These are phyloP conservation scores for Hedychridium roseum DNA, from an alignment of 2,888 invertebrate genomes.

Conservation along the genomic window DNA sequence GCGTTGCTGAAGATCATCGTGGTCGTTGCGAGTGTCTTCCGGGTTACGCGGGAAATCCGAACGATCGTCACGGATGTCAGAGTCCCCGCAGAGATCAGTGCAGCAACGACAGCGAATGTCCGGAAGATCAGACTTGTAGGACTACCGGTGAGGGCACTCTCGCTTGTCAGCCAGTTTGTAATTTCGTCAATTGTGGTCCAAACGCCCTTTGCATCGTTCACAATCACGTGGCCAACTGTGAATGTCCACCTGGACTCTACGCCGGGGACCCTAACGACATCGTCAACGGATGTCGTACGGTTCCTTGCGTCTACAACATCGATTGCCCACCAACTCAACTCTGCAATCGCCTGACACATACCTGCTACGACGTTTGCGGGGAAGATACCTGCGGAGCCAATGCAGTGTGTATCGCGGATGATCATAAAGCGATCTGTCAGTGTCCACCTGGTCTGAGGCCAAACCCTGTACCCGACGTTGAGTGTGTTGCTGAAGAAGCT, in stretches of 20 bases:
- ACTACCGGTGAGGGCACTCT: constrained; percentile 68
- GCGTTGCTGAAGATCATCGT: constrained; percentile 76
- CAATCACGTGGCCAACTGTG: constrained; percentile 88
- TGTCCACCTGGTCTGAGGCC: constrained; percentile 85
- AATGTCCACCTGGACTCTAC: constrained; percentile 87
- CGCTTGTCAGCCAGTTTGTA: constrained; percentile 82
- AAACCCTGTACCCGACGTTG: constrained; percentile 85
- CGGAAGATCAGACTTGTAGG: constrained; percentile 82
- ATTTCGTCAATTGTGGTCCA: constrained; percentile 80
- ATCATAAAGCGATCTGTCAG: constrained; percentile 82
- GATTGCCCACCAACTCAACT: constrained; percentile 83
- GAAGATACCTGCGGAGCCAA: constrained; percentile 86
- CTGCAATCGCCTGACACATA: constrained; percentile 84
- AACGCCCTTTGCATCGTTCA: constrained; percentile 88
- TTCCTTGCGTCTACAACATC: constrained; percentile 86
- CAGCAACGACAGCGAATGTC: constrained; percentile 80
- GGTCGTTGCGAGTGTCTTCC: constrained; percentile 84
- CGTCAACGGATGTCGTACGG: constrained; percentile 77
- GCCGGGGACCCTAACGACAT: constrained; percentile 86
- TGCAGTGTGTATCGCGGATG: constrained; percentile 87
- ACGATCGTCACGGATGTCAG: constrained; percentile 87
- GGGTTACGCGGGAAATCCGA: constrained; percentile 89
- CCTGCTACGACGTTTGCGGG: constrained; percentile 82
- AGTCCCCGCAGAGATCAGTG: constrained; percentile 79
- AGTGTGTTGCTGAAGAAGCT: constrained; percentile 75